Evolutionary conservation across 2,888 invertebrate genomes (phyloP), one percentile per base, ranked within the genome.

Genomic region (Eristalis arbustorum): DNA sequence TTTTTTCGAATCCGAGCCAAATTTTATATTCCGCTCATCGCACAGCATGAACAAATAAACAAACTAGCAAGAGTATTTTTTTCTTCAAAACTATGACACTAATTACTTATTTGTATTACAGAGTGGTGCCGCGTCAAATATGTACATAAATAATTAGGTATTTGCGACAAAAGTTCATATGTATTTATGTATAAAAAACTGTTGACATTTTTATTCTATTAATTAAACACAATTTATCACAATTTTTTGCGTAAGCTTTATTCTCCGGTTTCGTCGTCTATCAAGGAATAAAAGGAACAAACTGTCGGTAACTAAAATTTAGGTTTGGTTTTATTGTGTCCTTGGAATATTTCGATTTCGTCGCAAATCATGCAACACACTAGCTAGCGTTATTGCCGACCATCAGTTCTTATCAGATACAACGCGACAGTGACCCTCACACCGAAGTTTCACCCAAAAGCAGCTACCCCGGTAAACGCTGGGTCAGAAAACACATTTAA

Each of bases 401-500:
- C 49, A 75, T 71, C 63, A 22, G 23, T 68, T 83, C 71, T 82
- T 74, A 82, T 87, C 77, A 71, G 74, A 72, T 72, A 79, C 62
- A 79, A 61, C 56, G 75, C 23, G 57, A 34, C 72, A 67, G 49
- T 67, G 63, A 57, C 37, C 42, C 63, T 72, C 75, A 71, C 75
- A 71, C 71, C 75, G 72, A 57, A 82, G 79, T 75, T 63, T 87
- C 87, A 79, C 83, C 85, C 85, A 74, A 62, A 69, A 81, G 4
- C 64, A 84, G 78, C 84, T 72, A 78, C 69, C 63, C 68, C 40
- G 67, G 67, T 40, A 62, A 56, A 73, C 76, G 28, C 57, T 81
- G 40, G 49, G 62, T 75, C 62, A 74, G 67, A 75, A 66, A 71
- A 83, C 74, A 83, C 72, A 73, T 66, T 63, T 63, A 77, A 67